These are phyloP conservation scores for Apogon talboti DNA, from an alignment of 2,797 vertebrate species.

Conservation along the genomic window DNA sequence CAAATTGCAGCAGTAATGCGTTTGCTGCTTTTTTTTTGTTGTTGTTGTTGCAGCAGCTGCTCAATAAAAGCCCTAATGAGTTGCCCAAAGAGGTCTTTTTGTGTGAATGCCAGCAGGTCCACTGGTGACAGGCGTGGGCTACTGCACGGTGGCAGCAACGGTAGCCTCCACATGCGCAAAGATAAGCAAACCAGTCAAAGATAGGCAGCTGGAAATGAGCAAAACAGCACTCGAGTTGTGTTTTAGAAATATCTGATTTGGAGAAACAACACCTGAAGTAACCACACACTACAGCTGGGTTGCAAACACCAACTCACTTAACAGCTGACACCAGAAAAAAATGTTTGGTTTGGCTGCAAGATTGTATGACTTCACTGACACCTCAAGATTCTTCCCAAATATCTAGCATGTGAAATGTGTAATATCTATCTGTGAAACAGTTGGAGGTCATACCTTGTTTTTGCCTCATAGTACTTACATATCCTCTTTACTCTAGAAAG, in stretches of 20 bases:
- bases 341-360: no score
- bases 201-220: not conserved
- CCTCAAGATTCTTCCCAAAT: no score
- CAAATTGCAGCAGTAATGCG: not conserved
- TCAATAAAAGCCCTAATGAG: constrained; percentile 3
- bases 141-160: not conserved
- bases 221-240: not conserved
- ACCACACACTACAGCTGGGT: no score
- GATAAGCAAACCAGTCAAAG: no score
- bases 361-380: no score
- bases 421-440: constrained; percentile 6
- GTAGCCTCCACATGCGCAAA: not conserved
- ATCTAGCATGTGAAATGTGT: no score
- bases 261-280: not conserved
- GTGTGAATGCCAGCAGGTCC: constrained; percentile 11
- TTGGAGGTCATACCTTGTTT: not conserved
- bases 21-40: not conserved
- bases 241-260: not conserved
- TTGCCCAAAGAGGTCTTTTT: constrained; percentile 4
- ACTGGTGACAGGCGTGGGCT: constrained; percentile 1
- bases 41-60: constrained; percentile 6
- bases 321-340: no score
- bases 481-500: not conserved
- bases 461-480: not conserved
- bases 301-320: not conserved